These are phyloP conservation scores for Pseudomyrmex sp. DNA, from an alignment of 1,140 invertebrate species.

Conservation along the genomic window DNA sequence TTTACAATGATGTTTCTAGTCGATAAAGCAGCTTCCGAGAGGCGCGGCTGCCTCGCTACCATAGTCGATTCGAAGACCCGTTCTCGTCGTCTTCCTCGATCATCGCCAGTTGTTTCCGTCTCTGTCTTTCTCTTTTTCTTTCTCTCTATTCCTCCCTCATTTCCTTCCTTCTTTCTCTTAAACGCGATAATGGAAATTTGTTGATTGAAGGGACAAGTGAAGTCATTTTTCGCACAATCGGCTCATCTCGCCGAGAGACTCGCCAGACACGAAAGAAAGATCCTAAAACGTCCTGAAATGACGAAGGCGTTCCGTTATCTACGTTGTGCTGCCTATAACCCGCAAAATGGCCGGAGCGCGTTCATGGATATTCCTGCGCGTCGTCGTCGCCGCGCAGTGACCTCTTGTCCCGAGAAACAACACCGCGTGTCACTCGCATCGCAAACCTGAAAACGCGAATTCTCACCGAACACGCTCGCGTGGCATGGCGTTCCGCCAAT, in stretches of 20 bases:
- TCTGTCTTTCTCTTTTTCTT: background rate
- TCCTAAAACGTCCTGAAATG: background rate
- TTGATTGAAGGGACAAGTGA: background rate
- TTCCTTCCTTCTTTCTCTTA: background rate
- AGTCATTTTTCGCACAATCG: background rate
- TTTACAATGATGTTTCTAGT: conserved; percentile 74
- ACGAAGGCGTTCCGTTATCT: conserved; percentile 42
- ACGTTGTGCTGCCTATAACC: conserved; percentile 36
- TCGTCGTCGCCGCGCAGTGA: conserved; percentile 59
- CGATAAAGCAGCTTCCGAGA: conserved; percentile 79
- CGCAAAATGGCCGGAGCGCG: conserved; percentile 70
- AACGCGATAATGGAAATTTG: background rate
- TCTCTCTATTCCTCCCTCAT: too few relatives aligned
- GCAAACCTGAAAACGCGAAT: background rate
- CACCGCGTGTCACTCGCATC: conserved; percentile 35
- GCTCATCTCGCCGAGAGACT: background rate
- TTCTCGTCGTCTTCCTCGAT: conserved; percentile 3
- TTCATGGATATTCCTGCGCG: conserved; percentile 55
- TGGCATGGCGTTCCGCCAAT: conserved; percentile 1
- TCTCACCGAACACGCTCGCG: background rate
- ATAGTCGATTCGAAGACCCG: conserved; percentile 48
- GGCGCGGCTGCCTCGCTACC: conserved; percentile 78
- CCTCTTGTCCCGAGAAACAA: conserved; percentile 29
- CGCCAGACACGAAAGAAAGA: background rate
- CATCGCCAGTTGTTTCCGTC: background rate